Conservation (phyloP, 2,797 vertebrate genomes). For the Kryptopterus vitreolus region DNA sequence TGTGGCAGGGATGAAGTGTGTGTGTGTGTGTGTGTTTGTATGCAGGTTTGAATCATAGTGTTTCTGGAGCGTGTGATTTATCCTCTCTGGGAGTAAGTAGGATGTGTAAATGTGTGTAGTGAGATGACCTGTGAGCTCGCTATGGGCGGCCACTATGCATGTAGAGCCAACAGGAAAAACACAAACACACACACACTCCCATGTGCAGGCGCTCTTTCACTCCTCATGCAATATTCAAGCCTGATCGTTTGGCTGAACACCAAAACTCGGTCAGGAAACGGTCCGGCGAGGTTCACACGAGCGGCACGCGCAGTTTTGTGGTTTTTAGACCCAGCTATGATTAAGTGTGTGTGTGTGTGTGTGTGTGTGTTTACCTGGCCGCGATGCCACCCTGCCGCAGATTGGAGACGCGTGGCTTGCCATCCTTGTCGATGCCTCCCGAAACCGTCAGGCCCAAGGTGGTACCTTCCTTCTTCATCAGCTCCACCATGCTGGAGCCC, state of each 20-base stretch:
- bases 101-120: constrained; percentile 15
- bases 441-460: constrained; percentile 96
- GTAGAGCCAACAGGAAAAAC: constrained; percentile 18
- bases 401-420: constrained; percentile 95
- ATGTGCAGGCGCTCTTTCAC: background rate
- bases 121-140: constrained; percentile 22
- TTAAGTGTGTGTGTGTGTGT: background rate
- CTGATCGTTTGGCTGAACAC: background rate
- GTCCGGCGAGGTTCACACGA: background rate
- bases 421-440: constrained; percentile 95
- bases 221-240: constrained; percentile 6
- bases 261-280: background rate
- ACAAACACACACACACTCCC: background rate
- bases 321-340: background rate
- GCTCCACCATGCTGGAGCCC: constrained; percentile 91
- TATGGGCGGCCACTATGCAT: constrained; percentile 10
- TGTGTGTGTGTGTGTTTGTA: constrained; percentile 13
- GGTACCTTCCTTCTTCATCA: constrained; percentile 98
- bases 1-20: background rate
- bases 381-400: constrained; percentile 96
- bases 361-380: constrained; percentile 80
- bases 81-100: constrained; percentile 10
- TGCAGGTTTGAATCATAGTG: background rate
- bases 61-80: constrained; percentile 19
- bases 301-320: background rate